A percentile compares a stretch with the other conserved stretches of the same genome.
phyloP scores from a whole-genome alignment of 2,797 vertebrate species.

The Graptemys geographica region DNA sequence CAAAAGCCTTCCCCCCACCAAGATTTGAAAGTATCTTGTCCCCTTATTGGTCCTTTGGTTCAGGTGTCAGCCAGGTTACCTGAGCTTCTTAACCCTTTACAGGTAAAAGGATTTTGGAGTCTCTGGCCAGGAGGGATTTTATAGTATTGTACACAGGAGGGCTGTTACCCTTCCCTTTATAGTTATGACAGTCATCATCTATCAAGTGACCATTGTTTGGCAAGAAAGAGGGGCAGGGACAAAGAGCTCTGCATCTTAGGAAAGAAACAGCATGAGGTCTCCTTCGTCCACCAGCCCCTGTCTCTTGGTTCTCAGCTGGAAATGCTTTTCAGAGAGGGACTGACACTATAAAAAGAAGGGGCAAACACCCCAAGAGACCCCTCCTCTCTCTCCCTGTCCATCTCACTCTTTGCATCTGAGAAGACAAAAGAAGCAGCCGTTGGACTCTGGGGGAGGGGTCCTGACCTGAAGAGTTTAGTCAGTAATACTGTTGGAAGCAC shows the following conservation, averaged over 20 bases:
- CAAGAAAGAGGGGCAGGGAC: neutral
- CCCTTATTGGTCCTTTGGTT: too few relatives aligned
- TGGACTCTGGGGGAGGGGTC: neutral
- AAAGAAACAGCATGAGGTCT: neutral
- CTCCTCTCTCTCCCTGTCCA: neutral
- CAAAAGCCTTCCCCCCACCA: too few relatives aligned
- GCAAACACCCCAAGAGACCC: neutral
- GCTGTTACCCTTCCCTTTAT: too few relatives aligned
- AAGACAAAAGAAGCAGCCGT: neutral
- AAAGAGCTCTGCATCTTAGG: neutral
- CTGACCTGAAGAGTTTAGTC: neutral
- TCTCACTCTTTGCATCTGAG: neutral
- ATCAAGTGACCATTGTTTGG: too few relatives aligned
- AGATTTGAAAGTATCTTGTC: too few relatives aligned
- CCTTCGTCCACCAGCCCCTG: neutral
- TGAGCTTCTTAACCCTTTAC: too few relatives aligned
- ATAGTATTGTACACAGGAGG: too few relatives aligned
- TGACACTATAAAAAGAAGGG: neutral
- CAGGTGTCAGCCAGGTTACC: too few relatives aligned
- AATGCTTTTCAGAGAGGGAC: neutral
- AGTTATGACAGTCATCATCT: neutral
- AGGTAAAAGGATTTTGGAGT: too few relatives aligned
- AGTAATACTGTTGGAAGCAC: neutral
- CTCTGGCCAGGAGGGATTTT: too few relatives aligned
- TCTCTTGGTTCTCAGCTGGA: neutral